Percentiles rank a stretch among this genome's conserved stretches.
Conservation (phyloP, 1,140 invertebrate genomes). For the Drosophila sp. region DNA sequence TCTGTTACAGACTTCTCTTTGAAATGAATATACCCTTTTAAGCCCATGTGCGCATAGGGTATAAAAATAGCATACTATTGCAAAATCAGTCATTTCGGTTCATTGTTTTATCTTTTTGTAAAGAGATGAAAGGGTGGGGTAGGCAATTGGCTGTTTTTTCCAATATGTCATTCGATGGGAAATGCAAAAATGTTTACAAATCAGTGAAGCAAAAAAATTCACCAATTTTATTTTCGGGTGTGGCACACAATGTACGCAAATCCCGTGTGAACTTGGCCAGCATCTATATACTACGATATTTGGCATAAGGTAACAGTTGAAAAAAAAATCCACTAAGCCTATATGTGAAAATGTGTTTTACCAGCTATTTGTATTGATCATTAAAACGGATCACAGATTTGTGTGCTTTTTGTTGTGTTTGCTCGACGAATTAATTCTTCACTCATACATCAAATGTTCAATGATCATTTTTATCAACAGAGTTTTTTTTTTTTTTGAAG, state of each 20-base stretch:
- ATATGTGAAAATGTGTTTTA: conserved; percentile 21
- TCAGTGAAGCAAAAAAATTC: conserved; percentile 40
- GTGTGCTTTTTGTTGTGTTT: too few relatives aligned
- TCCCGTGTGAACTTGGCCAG: conserved; percentile 41
- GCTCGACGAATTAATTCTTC: too few relatives aligned
- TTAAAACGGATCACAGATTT: too few relatives aligned
- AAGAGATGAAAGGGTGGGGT: neutral
- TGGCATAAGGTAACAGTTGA: neutral
- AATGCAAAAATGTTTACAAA: conserved; percentile 56
- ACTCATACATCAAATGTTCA: too few relatives aligned
- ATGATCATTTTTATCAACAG: too few relatives aligned
- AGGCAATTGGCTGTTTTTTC: conserved; percentile 8
- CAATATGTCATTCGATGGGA: conserved; percentile 24
- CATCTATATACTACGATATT: neutral
- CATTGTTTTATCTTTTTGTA: conserved; percentile 1
- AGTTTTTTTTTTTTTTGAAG: too few relatives aligned
- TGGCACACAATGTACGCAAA: conserved; percentile 29
- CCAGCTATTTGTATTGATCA: too few relatives aligned
- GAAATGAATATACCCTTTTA: neutral
- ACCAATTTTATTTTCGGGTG: conserved; percentile 40
- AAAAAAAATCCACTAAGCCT: neutral
- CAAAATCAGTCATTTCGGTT: conserved; percentile 26
- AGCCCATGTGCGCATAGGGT: neutral
- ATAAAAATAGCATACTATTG: conserved; percentile 24
- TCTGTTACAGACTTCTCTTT: too few relatives aligned